These are phyloP conservation scores for Spicauda simplicius DNA, from an alignment of 2,888 invertebrate species.

Conservation along the genomic window DNA sequence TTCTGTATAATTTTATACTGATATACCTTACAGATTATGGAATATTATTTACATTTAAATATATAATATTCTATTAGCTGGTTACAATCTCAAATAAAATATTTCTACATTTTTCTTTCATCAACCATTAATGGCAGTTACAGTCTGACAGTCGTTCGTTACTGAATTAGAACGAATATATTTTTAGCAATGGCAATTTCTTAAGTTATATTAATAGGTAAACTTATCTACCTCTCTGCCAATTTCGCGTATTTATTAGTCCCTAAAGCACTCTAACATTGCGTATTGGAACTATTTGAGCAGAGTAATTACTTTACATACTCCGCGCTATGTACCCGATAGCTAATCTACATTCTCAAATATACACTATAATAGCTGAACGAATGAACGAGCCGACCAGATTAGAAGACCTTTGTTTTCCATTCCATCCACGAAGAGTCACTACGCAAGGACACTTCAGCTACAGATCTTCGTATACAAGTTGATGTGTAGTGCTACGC, in stretches of 20 bases:
- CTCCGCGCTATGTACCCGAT: slow-evolving; percentile 58
- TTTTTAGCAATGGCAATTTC: slow-evolving; percentile 11
- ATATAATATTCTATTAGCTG: too few species aligned
- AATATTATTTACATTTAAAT: too few species aligned
- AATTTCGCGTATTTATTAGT: slow-evolving; percentile 68
- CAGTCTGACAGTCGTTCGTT: not conserved
- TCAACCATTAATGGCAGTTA: too few species aligned
- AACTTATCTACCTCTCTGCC: slow-evolving; percentile 37
- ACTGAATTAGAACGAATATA: slow-evolving; percentile 1
- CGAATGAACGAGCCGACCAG: slow-evolving; percentile 53
- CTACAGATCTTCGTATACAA: slow-evolving; percentile 34
- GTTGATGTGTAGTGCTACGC: slow-evolving; percentile 49
- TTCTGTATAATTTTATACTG: too few species aligned
- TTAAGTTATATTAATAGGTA: slow-evolving; percentile 16
- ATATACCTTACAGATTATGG: too few species aligned
- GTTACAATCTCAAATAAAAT: too few species aligned
- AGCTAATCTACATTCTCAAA: slow-evolving; percentile 80
- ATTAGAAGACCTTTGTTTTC: slow-evolving; percentile 54
- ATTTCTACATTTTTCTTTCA: too few species aligned
- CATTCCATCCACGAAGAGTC: not conserved
- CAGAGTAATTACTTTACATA: slow-evolving; percentile 72
- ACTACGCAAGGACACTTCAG: slow-evolving; percentile 14
- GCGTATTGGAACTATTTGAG: slow-evolving; percentile 69
- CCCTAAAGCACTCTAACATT: slow-evolving; percentile 64
- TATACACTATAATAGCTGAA: slow-evolving; percentile 65